Base-by-base conservation (phyloP, 1,140 invertebrate species). In the Rhizoglyphus robini region DNA sequence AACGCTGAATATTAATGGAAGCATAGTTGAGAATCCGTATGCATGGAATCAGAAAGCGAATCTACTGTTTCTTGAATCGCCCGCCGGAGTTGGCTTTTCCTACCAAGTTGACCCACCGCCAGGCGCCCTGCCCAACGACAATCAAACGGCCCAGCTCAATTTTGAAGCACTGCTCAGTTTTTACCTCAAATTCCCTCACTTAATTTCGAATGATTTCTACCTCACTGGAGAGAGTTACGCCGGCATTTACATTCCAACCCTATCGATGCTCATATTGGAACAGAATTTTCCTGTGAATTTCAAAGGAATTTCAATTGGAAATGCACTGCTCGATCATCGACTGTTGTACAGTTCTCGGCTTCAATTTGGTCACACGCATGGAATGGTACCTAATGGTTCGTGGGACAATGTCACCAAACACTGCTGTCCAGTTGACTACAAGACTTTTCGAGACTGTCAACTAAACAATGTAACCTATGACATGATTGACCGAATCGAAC, bases 31-130 rank as follows among this genome's bases (percentile, higher is more conserved):
- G 36, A 81, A 81, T 68, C 63, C 71, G 4, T 78, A 76, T 70
- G 72, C 76, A 54, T 81, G 80, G 79, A 80, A 80, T 66, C 75
- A 71, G 63, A 85, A 86, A 66, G 87, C 88, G 46, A 92, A 88
- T 73, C 88, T 95, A 32, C 65, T 82, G n/a, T 82, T 77, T 70
- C 70, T 82, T 46, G 81, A 82, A 69, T 74, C 81, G 4, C 81
- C 81, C 58, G 76, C 77, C 31, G 79, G 81, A 64, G 81, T 83
- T 51, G 81, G 81, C 2, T 82, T 75, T 67, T 81, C 79, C 1
- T 82, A 81, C 69, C 78, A 78, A 66, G 75, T 71, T 0, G n/a
- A n/a, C n/a, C n/a, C n/a, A n/a, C n/a, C n/a, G n/a, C n/a, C n/a
- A n/a, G 76, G 79, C 54, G 78, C 76, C 66, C 75, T 71, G 0